Evolutionary conservation across 2,113 vertebrate species (phyloP).

Genomic region (Sturnus vulgaris): DNA sequence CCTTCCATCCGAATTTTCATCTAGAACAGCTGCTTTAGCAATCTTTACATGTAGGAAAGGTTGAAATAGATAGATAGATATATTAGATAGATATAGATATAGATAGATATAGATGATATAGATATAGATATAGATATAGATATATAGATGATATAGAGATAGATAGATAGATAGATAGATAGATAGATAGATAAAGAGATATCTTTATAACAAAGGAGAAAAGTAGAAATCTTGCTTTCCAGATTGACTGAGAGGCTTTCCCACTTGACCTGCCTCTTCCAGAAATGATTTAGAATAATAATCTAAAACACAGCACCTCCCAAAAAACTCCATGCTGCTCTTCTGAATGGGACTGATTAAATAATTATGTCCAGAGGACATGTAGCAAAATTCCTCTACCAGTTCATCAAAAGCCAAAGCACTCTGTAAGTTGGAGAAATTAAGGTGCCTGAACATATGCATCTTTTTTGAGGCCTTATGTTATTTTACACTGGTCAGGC

Average conservation of each 20-base stretch:
- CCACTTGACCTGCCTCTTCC: neutral
- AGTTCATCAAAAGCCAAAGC: neutral
- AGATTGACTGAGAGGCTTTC: neutral
- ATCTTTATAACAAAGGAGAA: neutral
- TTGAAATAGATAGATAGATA: neutral
- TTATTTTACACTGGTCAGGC: neutral
- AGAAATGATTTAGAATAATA: neutral
- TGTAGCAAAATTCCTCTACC: neutral
- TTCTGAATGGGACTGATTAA: neutral
- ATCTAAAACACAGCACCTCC: rapidly evolving
- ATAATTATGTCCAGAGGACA: neutral
- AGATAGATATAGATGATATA: no score
- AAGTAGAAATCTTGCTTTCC: neutral
- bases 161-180: no score
- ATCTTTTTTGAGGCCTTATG: neutral
- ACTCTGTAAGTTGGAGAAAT: neutral
- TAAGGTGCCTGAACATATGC: neutral
- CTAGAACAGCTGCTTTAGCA: neutral
- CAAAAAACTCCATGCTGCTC: neutral
- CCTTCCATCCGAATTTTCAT: neutral
- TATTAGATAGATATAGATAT: neutral
- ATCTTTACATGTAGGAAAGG: neutral
- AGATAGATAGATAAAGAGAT: neutral
- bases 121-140: neutral
- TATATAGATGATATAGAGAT: no score